phyloP scores from a whole-genome alignment of 2,113 vertebrate genomes.

The Istiophorus platypterus region DNA sequence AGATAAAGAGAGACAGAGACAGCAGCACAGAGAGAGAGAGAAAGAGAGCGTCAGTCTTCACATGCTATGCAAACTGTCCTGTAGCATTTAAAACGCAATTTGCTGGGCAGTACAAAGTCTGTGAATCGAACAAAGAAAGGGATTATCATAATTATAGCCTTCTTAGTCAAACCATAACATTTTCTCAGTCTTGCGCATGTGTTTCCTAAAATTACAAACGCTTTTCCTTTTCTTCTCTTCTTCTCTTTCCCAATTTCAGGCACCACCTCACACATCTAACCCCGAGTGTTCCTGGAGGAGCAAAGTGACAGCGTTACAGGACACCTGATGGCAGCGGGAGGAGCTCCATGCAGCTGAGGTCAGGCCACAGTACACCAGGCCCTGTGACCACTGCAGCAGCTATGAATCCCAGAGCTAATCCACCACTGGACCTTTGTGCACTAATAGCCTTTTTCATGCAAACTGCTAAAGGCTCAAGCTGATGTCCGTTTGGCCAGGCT shows the following conservation, averaged over 20 bases:
- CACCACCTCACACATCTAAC: slow-evolving; percentile 79
- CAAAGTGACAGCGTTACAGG: slow-evolving; percentile 43
- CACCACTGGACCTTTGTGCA: slow-evolving; percentile 69
- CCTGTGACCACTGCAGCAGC: slow-evolving; percentile 54
- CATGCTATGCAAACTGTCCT: slow-evolving; percentile 35
- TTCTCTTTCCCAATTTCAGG: slow-evolving; percentile 68
- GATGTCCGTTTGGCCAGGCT: slow-evolving; percentile 59
- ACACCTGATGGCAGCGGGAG: slow-evolving; percentile 45
- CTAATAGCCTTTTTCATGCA: slow-evolving; percentile 72
- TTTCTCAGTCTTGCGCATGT: slow-evolving; percentile 23
- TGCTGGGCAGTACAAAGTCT: slow-evolving; percentile 49
- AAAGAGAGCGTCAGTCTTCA: slow-evolving; percentile 32
- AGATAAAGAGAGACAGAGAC: slow-evolving; percentile 42
- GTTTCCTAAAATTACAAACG: slow-evolving; percentile 26
- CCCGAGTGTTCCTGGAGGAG: slow-evolving; percentile 45
- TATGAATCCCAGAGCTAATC: slow-evolving; percentile 64
- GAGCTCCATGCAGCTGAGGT: slow-evolving; percentile 49
- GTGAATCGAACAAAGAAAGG: slow-evolving; percentile 56
- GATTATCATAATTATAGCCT: slow-evolving; percentile 63
- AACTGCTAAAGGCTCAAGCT: slow-evolving; percentile 67
- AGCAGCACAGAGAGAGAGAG: slow-evolving; percentile 25
- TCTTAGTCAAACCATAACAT: slow-evolving; percentile 49
- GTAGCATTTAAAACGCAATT: slow-evolving; percentile 56
- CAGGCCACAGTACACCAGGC: slow-evolving; percentile 39
- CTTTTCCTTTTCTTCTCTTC: not conserved